Percentiles rank a stretch among this genome's conserved stretches.
Evolutionary conservation across 2,888 invertebrate species (phyloP).

Genomic region (Megamerina dolium): DNA sequence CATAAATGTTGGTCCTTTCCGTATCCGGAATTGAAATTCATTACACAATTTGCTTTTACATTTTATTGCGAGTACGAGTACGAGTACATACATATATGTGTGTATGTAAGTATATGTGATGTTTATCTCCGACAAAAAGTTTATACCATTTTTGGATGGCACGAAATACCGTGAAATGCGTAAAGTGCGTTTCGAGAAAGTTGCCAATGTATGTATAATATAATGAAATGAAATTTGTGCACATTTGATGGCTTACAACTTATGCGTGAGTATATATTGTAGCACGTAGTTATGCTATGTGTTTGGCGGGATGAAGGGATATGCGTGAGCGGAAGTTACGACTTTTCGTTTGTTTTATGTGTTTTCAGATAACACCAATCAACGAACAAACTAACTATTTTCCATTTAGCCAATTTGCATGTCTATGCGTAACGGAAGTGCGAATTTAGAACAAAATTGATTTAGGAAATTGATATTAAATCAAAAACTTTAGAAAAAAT

Average conservation of each 20-base stretch:
- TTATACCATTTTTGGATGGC: background rate
- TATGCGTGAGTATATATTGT: too few species aligned
- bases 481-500: background rate
- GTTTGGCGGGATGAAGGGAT: constrained; percentile 29
- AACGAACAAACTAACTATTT: constrained; percentile 3
- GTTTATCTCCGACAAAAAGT: background rate
- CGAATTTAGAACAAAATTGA: constrained; percentile 13
- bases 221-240: too few species aligned
- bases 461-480: constrained; percentile 9
- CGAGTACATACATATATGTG: constrained; percentile 17
- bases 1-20: too few species aligned
- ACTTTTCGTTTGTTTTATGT: constrained; percentile 10
- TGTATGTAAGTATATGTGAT: constrained; percentile 7
- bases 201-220: too few species aligned
- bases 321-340: constrained; percentile 10
- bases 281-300: too few species aligned
- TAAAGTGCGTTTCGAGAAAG: too few species aligned
- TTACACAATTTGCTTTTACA: background rate
- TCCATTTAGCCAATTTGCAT: constrained; percentile 3
- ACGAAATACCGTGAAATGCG: too few species aligned
- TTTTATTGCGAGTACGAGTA: constrained; percentile 18
- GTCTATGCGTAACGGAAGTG: constrained; percentile 5
- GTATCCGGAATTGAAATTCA: constrained; percentile 7
- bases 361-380: constrained; percentile 1
- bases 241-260: constrained; percentile 12